These are phyloP conservation scores for Creontiades dilutus DNA, from an alignment of 2,888 invertebrate genomes.

Conservation along the genomic window DNA sequence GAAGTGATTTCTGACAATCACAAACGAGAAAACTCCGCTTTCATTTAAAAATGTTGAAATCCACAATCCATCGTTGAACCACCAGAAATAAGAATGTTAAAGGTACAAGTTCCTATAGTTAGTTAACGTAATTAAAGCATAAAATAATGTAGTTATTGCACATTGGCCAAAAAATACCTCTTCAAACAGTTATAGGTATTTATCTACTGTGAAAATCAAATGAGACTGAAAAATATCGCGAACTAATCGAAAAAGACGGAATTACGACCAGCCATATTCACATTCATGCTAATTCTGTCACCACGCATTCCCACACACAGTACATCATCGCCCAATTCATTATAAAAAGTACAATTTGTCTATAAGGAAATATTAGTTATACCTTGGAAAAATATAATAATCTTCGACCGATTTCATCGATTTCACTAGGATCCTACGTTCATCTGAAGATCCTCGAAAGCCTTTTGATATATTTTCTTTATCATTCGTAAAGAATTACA, in stretches of 20 bases:
- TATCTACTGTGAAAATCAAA: background rate
- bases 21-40: too few species aligned
- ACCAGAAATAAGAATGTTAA: too few species aligned
- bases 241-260: background rate
- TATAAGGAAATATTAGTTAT: background rate
- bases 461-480: background rate
- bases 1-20: too few species aligned
- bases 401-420: background rate
- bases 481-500: background rate
- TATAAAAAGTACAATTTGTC: background rate
- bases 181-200: background rate
- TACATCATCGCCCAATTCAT: background rate
- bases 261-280: background rate
- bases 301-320: too few species aligned
- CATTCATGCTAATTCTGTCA: too few species aligned
- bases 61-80: too few species aligned
- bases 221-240: background rate
- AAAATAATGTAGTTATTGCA: background rate
- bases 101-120: too few species aligned
- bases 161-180: slow-evolving; percentile 17
- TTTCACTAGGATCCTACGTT: slow-evolving; percentile 24
- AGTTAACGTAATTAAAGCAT: too few species aligned
- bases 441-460: slow-evolving; percentile 32
- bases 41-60: too few species aligned
- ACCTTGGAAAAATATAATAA: slow-evolving; percentile 20